These are phyloP conservation scores for Cheilosia impressa DNA, from an alignment of 2,888 invertebrate genomes.

Conservation along the genomic window DNA sequence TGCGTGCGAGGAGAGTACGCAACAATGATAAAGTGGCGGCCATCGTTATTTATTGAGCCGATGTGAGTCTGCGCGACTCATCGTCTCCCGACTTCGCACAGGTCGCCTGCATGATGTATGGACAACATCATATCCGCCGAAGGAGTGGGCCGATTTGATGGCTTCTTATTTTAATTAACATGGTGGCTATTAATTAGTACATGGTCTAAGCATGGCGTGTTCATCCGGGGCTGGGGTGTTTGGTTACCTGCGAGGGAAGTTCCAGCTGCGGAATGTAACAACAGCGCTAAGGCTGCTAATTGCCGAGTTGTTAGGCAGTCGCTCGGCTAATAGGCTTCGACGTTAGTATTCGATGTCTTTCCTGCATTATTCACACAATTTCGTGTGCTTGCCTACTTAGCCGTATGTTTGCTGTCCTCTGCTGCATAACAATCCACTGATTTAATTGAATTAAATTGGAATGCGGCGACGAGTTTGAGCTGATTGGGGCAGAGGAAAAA, in stretches of 20 bases:
- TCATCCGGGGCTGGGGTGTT: conserved; percentile 39
- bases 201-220: conserved; percentile 46
- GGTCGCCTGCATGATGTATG: conserved; percentile 38
- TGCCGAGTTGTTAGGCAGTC: conserved; percentile 52
- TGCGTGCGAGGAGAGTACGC: conserved; percentile 49
- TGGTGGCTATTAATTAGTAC: conserved; percentile 70
- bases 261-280: conserved; percentile 16
- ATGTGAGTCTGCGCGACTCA: conserved; percentile 60
- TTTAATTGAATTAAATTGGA: conserved; percentile 75
- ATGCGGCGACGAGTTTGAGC: conserved; percentile 69
- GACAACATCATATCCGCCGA: conserved; percentile 39
- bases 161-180: conserved; percentile 75
- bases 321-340: conserved; percentile 2
- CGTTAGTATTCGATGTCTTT: conserved; percentile 26
- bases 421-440: conserved; percentile 46
- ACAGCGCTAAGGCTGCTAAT: conserved; percentile 59
- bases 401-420: background rate
- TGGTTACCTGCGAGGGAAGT: conserved; percentile 26
- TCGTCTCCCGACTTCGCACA: conserved; percentile 46
- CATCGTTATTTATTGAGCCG: conserved; percentile 70
- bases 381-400: conserved; percentile 59
- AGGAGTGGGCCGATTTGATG: conserved; percentile 66
- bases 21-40: conserved; percentile 72
- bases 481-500: conserved; percentile 66
- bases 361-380: conserved; percentile 57